Conservation (phyloP, 1,140 invertebrate species). For the Gonatopus flavifemur region DNA sequence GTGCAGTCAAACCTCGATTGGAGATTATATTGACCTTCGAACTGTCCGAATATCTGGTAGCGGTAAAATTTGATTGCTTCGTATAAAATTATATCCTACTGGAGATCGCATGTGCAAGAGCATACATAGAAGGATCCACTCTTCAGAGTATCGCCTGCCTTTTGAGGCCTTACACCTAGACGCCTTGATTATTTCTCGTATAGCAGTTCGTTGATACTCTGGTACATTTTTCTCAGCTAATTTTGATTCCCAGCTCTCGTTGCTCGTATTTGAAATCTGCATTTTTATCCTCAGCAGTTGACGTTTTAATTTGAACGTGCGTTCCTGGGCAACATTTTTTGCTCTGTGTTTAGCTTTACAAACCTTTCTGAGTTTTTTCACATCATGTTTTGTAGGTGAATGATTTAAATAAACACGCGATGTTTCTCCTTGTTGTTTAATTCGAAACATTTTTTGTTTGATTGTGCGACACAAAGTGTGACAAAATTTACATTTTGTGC, state of each 20-base stretch:
- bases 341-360: not conserved
- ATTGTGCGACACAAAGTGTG: too few relatives aligned
- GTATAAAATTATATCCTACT: conserved; percentile 26
- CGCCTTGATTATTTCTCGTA: conserved; percentile 12
- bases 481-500: too few relatives aligned
- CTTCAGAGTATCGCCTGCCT: conserved; percentile 22
- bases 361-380: not conserved
- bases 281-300: not conserved
- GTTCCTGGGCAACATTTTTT: not conserved
- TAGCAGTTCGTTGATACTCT: not conserved
- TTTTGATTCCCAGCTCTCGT: too few relatives aligned
- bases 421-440: too few relatives aligned
- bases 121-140: conserved; percentile 25
- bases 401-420: too few relatives aligned
- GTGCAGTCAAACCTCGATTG: not conserved
- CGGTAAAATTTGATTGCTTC: conserved; percentile 21
- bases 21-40: conserved; percentile 1
- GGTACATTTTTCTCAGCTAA: not conserved
- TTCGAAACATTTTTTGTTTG: too few relatives aligned
- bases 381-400: not conserved
- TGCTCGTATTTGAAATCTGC: not conserved
- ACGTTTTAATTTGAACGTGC: not conserved
- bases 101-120: conserved; percentile 24
- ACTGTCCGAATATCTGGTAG: conserved; percentile 22
- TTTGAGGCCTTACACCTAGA: not conserved